Base-by-base conservation (phyloP, 2,888 invertebrate genomes). In the Dicyrtomina minuta region DNA sequence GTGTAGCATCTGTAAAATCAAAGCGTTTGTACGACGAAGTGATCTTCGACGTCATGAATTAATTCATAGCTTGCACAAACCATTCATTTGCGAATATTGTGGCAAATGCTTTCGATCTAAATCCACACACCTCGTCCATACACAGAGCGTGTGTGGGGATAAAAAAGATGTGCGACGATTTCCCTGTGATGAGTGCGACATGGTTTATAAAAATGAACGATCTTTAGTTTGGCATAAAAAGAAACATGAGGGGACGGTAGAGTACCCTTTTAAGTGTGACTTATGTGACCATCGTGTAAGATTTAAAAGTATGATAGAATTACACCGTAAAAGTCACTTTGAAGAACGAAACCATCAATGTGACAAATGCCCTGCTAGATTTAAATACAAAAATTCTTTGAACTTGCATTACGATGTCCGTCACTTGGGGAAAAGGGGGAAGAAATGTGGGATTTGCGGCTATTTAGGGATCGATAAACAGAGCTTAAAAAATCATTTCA, bases 301-400 rank as follows among this genome's bases (percentile, higher is more conserved):
- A 55, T 55, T 55, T n/a, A 55, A 55, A 10, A 55, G 55, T 26
- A 55, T 55, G 55, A 15, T 55, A 13, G 27, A 6, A 15, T 27
- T 55, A 10, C 55, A 55, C 15, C n/a, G 22, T 4, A 15, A 55
- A 20, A 55, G 55, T 27, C 55, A 55, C 33, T 2, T 8, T 12
- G 2, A 12, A 15, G 33, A 26, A n/a, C n/a, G 22, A 27, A n/a
- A 55, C 2, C 33, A 27, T 27, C 1, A 6, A 1, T 55, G 55
- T 55, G 55, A 55, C 15, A 12, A 6, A 5, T 55, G 55, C 33
- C 55, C 55, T 4, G 15, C 12, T 27, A 24, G 12, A 24, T 55
- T 55, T 33, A 55, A 55, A 27, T 55, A 55, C 15, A 55, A 55
- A 15, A 24, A 24, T 27, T 12, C 26, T 55, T 26, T 55, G 55